phyloP scores from a whole-genome alignment of 2,113 vertebrate genomes.

The Seriola quinqueradiata region DNA sequence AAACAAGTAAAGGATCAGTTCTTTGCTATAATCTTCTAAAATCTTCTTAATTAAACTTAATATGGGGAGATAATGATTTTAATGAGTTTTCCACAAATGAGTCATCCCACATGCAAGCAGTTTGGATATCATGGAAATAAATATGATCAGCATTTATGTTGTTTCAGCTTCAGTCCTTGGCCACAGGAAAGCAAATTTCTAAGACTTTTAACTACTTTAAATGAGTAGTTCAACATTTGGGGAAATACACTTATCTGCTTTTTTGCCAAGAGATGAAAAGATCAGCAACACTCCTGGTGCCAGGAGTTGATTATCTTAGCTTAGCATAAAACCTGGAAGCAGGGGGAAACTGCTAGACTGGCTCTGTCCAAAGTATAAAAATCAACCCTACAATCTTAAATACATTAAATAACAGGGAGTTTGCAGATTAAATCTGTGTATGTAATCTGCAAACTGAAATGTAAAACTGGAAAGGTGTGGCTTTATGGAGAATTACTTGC shows the following conservation, averaged over 20 bases:
- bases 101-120: slow-evolving; percentile 19
- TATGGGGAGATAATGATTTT: slow-evolving; percentile 22
- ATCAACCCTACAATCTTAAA: not conserved
- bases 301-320: not conserved
- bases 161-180: not conserved
- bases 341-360: not conserved
- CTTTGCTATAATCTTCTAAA: not conserved
- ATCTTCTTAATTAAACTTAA: slow-evolving; percentile 13
- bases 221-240: not conserved
- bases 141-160: not conserved
- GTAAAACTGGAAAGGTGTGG: not conserved
- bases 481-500: not conserved
- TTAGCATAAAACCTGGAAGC: not conserved
- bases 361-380: not conserved
- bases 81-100: slow-evolving; percentile 31
- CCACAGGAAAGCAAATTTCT: not conserved
- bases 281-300: not conserved
- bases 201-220: not conserved
- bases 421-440: not conserved
- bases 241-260: not conserved
- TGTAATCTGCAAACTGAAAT: not conserved
- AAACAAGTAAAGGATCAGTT: slow-evolving; percentile 11
- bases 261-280: not conserved
- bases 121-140: slow-evolving; percentile 4
- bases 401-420: not conserved